These are phyloP conservation scores for Salarias fasciatus DNA, from an alignment of 2,797 vertebrate genomes.

Conservation along the genomic window DNA sequence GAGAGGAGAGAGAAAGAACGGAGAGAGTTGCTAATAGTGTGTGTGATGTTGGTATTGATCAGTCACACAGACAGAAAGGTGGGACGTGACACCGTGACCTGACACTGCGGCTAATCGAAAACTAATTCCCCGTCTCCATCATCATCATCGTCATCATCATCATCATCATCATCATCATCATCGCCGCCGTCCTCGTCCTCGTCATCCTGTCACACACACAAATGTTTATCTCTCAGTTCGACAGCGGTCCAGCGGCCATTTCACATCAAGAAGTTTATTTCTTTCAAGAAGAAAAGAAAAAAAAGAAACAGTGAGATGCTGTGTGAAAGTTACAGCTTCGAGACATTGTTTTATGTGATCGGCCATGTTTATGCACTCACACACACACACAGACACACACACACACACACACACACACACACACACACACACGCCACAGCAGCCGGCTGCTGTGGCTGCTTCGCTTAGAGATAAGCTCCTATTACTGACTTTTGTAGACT, in stretches of 20 bases:
- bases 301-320: no score
- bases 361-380: constrained; percentile 11
- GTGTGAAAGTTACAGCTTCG: no score
- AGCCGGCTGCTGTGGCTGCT: no score
- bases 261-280: no score
- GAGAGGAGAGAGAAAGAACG: constrained; percentile 38
- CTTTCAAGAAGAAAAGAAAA: no score
- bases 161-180: constrained; percentile 17
- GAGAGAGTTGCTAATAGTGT: constrained; percentile 69
- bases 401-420: constrained; percentile 14
- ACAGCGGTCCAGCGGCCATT: no score
- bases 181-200: not conserved
- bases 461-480: no score
- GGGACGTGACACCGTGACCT: constrained; percentile 70
- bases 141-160: constrained; percentile 48
- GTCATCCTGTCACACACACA: no score
- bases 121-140: constrained; percentile 74
- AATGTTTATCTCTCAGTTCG: no score
- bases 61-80: constrained; percentile 67
- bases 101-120: constrained; percentile 76
- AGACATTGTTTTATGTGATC: no score
- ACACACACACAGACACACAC: constrained; percentile 5
- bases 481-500: no score
- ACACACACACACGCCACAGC: constrained; percentile 18
- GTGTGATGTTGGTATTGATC: constrained; percentile 77